These are phyloP conservation scores for Dicerorhinus sumatrensis DNA, from an alignment of 2,113 vertebrate genomes.

Conservation along the genomic window DNA sequence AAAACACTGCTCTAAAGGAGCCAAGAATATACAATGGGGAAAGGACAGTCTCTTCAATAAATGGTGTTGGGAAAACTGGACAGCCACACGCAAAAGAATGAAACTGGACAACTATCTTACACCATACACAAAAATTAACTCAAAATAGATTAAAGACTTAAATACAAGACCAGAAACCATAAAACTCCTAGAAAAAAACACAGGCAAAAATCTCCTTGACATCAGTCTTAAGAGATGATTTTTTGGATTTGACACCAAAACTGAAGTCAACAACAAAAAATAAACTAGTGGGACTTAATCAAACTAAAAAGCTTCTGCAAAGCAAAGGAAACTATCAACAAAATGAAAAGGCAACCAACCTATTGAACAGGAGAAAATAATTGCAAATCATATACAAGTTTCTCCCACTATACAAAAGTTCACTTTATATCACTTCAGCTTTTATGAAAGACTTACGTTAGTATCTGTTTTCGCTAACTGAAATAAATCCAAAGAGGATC, in stretches of 20 bases:
- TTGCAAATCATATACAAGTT: not conserved
- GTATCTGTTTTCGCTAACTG: too few species aligned
- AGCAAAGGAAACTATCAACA: not conserved
- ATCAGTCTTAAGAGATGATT: not conserved
- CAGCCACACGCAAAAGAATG: not conserved
- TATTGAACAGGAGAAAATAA: not conserved
- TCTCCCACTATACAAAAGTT: too few species aligned
- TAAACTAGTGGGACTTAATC: not conserved
- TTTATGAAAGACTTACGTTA: too few species aligned
- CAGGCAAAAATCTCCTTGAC: not conserved
- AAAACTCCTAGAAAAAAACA: not conserved
- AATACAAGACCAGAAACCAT: not conserved
- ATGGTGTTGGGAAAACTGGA: not conserved
- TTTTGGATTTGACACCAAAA: not conserved
- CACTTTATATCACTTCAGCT: too few species aligned
- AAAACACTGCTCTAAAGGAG: not conserved
- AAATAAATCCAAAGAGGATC: too few species aligned
- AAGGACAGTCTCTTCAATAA: not conserved
- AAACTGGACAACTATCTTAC: not conserved
- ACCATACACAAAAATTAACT: not conserved
- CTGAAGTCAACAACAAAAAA: not conserved
- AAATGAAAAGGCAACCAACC: not conserved
- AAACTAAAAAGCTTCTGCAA: not conserved
- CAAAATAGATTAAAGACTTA: not conserved
- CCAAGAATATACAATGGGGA: not conserved